phyloP scores from a whole-genome alignment of 2,888 invertebrate genomes.

The Papilio demoleus region DNA sequence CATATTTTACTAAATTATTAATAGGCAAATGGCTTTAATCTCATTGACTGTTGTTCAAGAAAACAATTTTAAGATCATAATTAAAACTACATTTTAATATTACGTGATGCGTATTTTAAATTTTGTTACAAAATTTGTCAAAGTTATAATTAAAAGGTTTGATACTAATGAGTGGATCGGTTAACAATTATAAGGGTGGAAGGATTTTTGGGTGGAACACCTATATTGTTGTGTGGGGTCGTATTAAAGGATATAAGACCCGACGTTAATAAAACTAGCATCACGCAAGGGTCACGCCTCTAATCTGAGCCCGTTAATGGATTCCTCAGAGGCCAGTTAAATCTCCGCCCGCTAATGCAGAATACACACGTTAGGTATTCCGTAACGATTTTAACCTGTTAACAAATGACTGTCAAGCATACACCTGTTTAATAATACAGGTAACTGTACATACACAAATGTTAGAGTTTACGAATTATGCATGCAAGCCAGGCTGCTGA shows the following conservation, averaged over 20 bases:
- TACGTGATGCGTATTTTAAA: no score
- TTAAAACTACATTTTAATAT: no score
- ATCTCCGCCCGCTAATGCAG: conserved; percentile 49
- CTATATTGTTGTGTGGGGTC: conserved; percentile 42
- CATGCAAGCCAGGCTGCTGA: not conserved
- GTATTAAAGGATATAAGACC: conserved; percentile 45
- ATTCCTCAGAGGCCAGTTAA: conserved; percentile 58
- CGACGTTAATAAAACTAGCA: conserved; percentile 50
- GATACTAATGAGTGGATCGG: conserved; percentile 4
- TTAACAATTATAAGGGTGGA: conserved; percentile 23
- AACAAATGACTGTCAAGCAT: not conserved
- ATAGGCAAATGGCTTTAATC: no score
- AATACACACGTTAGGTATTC: not conserved
- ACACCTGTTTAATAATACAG: not conserved
- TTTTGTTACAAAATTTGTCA: conserved; percentile 20
- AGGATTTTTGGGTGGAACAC: conserved; percentile 38
- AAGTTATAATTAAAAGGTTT: conserved; percentile 15
- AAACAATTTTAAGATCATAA: no score
- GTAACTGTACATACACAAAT: not conserved
- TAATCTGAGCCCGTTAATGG: conserved; percentile 61
- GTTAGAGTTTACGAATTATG: not conserved
- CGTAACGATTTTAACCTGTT: not conserved
- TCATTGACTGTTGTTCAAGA: no score
- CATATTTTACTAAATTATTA: no score
- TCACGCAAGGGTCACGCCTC: conserved; percentile 45